Conservation (phyloP, 1,140 invertebrate genomes). For the Procambarus clarkii region DNA sequence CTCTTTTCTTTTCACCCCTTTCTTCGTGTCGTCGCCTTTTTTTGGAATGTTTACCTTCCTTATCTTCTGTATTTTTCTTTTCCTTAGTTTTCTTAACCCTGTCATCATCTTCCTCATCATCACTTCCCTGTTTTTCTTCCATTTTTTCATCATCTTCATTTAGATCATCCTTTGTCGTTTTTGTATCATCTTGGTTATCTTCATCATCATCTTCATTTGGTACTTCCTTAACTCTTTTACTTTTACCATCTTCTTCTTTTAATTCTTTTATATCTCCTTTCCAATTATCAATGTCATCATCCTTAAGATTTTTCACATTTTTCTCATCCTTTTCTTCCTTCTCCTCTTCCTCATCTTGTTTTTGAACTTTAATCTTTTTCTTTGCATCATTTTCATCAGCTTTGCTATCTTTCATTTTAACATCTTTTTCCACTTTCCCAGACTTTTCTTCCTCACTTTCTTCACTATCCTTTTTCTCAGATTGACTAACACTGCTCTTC, state of each 20-base stretch:
- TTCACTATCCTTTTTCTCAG: neutral
- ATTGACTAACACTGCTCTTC: neutral
- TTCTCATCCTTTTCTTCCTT: neutral
- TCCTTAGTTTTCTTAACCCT: neutral
- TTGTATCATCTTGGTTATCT: neutral
- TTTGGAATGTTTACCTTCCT: neutral
- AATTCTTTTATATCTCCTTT: conserved; percentile 22
- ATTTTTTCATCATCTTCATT: conserved; percentile 40
- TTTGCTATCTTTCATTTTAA: conserved; percentile 4
- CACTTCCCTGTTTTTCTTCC: conserved; percentile 44
- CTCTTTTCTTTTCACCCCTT: neutral
- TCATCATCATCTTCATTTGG: neutral
- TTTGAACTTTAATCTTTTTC: neutral
- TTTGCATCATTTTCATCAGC: neutral
- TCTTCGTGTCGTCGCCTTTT: neutral
- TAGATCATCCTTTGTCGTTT: neutral
- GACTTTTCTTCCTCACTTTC: neutral
- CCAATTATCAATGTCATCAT: neutral
- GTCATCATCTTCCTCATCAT: neutral
- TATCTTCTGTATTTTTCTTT: neutral
- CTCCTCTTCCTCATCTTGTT: neutral
- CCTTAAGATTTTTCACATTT: neutral
- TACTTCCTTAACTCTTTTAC: neutral
- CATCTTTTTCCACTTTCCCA: neutral
- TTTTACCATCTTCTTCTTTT: neutral